Evolutionary conservation across 2,888 invertebrate species (phyloP).

Genomic region (Phortica magna): DNA sequence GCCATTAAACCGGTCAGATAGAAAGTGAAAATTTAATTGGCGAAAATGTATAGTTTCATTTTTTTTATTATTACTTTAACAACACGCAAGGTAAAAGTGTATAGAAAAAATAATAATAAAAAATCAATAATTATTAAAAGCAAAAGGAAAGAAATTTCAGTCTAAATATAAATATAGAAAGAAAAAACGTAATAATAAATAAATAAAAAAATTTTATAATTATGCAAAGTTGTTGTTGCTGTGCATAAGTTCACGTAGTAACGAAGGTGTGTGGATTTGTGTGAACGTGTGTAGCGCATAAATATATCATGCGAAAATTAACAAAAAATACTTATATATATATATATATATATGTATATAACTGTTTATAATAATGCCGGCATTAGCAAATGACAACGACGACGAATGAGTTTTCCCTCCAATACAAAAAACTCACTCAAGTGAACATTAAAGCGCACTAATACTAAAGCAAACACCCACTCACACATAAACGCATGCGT

Average conservation of each 20-base stretch:
- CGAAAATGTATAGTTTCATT: neutral
- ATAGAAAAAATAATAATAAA: neutral
- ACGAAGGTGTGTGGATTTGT: conserved; percentile 2
- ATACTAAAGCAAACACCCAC: neutral
- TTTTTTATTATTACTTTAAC: neutral
- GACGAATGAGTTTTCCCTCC: neutral
- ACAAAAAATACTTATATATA: conserved; percentile 42
- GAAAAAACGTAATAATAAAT: conserved; percentile 5
- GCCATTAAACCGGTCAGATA: conserved; percentile 4
- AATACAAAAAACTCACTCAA: conserved; percentile 31
- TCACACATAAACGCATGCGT: neutral
- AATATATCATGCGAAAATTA: conserved; percentile 61
- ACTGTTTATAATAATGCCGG: conserved; percentile 16
- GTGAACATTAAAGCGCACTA: conserved; percentile 24
- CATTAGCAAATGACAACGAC: conserved; percentile 23
- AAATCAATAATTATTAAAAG: conserved; percentile 27
- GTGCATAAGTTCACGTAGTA: neutral
- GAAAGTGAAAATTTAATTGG: conserved; percentile 24
- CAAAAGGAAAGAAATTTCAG: neutral
- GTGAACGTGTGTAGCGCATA: conserved; percentile 40
- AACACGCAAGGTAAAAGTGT: neutral
- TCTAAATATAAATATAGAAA: neutral
- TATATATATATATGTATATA: neutral
- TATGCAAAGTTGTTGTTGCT: neutral
- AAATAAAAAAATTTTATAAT: conserved; percentile 12